Percentiles rank a stretch among this genome's conserved stretches.
Evolutionary conservation across 1,140 invertebrate genomes (phyloP).

Genomic region (Cyphomyrmex costatus): DNA sequence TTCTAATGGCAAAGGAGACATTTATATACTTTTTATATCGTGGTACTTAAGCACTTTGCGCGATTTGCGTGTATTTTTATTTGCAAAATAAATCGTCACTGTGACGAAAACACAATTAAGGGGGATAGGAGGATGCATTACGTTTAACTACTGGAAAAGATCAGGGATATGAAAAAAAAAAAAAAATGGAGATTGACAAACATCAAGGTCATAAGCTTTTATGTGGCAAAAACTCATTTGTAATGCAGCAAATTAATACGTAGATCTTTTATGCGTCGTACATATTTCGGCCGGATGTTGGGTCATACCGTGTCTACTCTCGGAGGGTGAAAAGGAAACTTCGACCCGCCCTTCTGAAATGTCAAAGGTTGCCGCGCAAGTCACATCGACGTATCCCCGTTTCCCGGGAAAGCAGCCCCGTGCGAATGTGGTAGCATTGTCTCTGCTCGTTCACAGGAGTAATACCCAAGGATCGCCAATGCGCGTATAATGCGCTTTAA

Average conservation of each 20-base stretch:
- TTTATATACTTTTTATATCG: slow-evolving; percentile 12
- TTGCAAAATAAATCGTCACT: slow-evolving; percentile 10
- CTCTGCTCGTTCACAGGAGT: slow-evolving; percentile 33
- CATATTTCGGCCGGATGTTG: slow-evolving; percentile 58
- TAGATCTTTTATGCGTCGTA: slow-evolving; percentile 49
- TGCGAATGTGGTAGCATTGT: slow-evolving; percentile 59
- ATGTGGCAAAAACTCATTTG: slow-evolving; percentile 1
- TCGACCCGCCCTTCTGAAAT: slow-evolving; percentile 79
- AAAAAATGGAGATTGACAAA: slow-evolving; percentile 9
- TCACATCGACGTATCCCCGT: slow-evolving; percentile 66
- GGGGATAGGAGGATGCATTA: not conserved
- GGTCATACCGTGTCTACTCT: slow-evolving; percentile 51
- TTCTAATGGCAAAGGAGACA: not conserved
- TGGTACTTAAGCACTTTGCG: not conserved
- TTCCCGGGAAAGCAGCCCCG: slow-evolving; percentile 62
- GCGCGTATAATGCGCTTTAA: no score
- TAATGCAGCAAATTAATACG: slow-evolving; percentile 18
- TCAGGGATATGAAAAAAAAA: not conserved
- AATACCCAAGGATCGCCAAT: no score
- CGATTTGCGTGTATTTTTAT: not conserved
- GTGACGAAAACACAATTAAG: not conserved
- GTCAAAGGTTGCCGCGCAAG: slow-evolving; percentile 81
- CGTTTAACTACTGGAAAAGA: not conserved
- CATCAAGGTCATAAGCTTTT: slow-evolving; percentile 54
- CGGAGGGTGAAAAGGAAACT: slow-evolving; percentile 69